Percentiles rank a stretch among this genome's conserved stretches.
Conservation (phyloP, 2,888 invertebrate genomes). For the Tridacna crocea region DNA sequence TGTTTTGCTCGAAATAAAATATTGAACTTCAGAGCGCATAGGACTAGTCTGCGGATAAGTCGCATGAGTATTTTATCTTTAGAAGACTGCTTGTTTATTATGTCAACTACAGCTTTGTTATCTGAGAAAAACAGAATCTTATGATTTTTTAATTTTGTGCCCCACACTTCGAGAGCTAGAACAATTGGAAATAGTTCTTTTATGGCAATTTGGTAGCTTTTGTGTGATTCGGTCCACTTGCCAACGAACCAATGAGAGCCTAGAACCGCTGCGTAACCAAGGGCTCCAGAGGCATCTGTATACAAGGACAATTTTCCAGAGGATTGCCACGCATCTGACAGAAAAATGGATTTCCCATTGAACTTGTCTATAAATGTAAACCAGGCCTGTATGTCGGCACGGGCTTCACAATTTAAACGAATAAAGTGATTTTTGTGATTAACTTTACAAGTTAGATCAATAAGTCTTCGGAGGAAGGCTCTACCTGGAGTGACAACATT, state of each 20-base stretch:
- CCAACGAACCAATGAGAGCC: constrained; percentile 32
- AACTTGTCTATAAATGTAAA: constrained; percentile 19
- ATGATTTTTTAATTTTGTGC: constrained; percentile 34
- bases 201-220: constrained; percentile 25
- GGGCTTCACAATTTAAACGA: background rate
- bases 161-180: constrained; percentile 37
- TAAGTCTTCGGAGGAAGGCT: constrained; percentile 29
- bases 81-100: constrained; percentile 31
- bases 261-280: constrained; percentile 30
- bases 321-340: constrained; percentile 17
- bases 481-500: constrained; percentile 37
- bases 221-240: background rate
- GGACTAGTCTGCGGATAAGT: background rate
- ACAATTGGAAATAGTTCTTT: constrained; percentile 29
- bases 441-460: constrained; percentile 26
- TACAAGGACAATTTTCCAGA: constrained; percentile 22
- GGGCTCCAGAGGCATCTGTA: constrained; percentile 24
- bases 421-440: constrained; percentile 3
- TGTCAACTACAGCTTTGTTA: constrained; percentile 28
- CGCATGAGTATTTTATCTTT: constrained; percentile 23
- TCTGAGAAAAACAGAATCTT: constrained; percentile 38
- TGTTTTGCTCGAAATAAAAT: constrained; percentile 19
- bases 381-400: constrained; percentile 37
- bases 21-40: constrained; percentile 5
- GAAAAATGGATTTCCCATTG: constrained; percentile 36